These are phyloP conservation scores for Protomyctophum bolini DNA, from an alignment of 2,113 vertebrate species.

Conservation along the genomic window DNA sequence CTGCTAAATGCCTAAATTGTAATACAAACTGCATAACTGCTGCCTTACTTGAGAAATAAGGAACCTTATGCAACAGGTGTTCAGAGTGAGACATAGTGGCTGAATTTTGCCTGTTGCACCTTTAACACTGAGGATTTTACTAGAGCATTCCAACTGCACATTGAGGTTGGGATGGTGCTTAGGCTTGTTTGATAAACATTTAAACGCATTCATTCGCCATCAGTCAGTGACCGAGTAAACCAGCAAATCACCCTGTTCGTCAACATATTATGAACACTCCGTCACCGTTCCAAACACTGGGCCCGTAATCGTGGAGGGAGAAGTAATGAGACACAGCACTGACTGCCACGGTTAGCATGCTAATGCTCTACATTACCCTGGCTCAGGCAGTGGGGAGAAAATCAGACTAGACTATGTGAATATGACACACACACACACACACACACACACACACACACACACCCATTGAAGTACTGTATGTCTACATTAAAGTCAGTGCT, in stretches of 20 bases:
- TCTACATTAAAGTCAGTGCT: conserved; percentile 67
- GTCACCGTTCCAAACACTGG: conserved; percentile 49
- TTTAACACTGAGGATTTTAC: too few species aligned
- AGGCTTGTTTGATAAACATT: conserved; percentile 34
- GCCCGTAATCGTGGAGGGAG: conserved; percentile 53
- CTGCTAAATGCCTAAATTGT: too few species aligned
- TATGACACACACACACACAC: conserved; percentile 46
- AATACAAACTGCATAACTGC: too few species aligned
- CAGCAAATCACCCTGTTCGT: conserved; percentile 47
- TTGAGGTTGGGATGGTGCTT: conserved; percentile 40
- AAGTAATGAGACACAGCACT: conserved; percentile 55
- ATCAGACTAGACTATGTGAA: conserved; percentile 65
- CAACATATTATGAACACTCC: conserved; percentile 57
- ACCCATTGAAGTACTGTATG: conserved; percentile 68
- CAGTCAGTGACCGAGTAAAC: conserved; percentile 31
- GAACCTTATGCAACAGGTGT: too few species aligned
- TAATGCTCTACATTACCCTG: conserved; percentile 71
- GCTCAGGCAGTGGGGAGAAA: conserved; percentile 24
- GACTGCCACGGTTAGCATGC: conserved; percentile 62
- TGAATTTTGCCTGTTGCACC: too few species aligned
- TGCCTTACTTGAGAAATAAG: too few species aligned
- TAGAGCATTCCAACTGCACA: not conserved
- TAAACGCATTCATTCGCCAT: conserved; percentile 37
- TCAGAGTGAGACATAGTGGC: too few species aligned
- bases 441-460: too few species aligned